These are phyloP conservation scores for Poeciliopsis gracilis DNA, from an alignment of 2,797 vertebrate genomes.

Conservation along the genomic window DNA sequence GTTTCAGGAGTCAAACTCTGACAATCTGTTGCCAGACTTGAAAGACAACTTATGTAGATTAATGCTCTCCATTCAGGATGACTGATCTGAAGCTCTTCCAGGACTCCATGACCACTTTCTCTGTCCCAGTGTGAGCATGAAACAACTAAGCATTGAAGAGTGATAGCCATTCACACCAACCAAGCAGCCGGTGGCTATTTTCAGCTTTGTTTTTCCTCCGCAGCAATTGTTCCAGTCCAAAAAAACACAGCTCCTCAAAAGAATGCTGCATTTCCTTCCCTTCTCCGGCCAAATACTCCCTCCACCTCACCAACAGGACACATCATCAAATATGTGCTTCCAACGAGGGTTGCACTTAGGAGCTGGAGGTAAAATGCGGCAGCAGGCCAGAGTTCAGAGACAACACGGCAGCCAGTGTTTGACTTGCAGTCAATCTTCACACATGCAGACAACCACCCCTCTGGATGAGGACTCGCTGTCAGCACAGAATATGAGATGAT, in stretches of 20 bases:
- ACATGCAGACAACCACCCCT: conserved; percentile 9
- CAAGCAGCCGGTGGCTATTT: conserved; percentile 65
- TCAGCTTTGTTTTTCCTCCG: conserved; percentile 73
- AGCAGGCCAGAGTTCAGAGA: conserved; percentile 26
- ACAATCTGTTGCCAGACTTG: background rate
- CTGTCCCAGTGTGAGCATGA: conserved; percentile 61
- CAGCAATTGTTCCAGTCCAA: conserved; percentile 72
- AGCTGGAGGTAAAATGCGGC: conserved; percentile 22
- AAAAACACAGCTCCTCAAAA: conserved; percentile 64
- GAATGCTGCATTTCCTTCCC: conserved; percentile 79
- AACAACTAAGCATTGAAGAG: conserved; percentile 34
- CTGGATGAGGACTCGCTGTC: conserved; percentile 20
- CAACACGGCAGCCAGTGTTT: conserved; percentile 11
- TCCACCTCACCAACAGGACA: conserved; percentile 60
- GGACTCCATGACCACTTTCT: background rate
- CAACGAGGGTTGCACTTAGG: conserved; percentile 42
- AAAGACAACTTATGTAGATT: background rate
- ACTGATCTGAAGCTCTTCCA: conserved; percentile 2
- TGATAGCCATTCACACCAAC: conserved; percentile 41
- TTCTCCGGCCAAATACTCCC: conserved; percentile 35
- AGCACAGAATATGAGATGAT: conserved; percentile 33
- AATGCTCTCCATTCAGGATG: background rate
- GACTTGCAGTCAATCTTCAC: conserved; percentile 2
- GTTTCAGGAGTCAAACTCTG: background rate
- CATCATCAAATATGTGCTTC: conserved; percentile 56